Conservation (phyloP, 2,797 vertebrate species). For the Trachurus trachurus region DNA sequence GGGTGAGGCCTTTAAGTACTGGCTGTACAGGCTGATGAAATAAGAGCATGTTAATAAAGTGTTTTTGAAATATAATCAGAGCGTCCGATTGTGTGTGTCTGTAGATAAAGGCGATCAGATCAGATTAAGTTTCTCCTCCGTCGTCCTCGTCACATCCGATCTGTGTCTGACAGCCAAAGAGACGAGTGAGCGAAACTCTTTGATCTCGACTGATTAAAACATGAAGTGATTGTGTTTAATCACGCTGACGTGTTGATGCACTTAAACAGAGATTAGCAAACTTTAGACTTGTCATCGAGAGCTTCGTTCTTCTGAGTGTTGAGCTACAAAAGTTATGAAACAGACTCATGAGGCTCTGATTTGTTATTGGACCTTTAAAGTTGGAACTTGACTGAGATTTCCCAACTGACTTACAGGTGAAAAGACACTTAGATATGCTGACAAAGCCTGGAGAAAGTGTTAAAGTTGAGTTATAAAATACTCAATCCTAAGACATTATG, state of each 20-base stretch:
- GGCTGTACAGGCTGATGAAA: conserved; percentile 30
- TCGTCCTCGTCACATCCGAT: neutral
- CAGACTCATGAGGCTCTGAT: neutral
- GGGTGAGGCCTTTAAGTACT: conserved; percentile 36
- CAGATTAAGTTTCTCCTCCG: conserved; percentile 1
- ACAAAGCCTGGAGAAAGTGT: neutral
- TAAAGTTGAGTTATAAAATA: too few species aligned
- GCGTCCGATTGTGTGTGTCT: neutral
- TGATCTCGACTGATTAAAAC: conserved; percentile 29
- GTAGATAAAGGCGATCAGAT: neutral
- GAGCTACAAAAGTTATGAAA: neutral
- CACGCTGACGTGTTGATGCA: neutral
- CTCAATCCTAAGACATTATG: too few species aligned
- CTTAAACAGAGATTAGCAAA: neutral
- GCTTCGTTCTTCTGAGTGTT: neutral
- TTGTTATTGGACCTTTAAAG: neutral
- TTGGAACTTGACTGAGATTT: neutral
- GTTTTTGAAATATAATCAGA: conserved; percentile 42
- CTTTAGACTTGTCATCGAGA: neutral
- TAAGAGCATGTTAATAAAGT: conserved; percentile 56
- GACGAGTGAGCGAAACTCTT: neutral
- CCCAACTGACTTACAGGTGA: neutral
- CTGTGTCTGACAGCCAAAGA: neutral
- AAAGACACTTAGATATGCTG: neutral
- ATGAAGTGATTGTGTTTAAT: conserved; percentile 4